Evolutionary conservation across 1,140 invertebrate genomes (phyloP).

Genomic region (Littorina saxatilis): DNA sequence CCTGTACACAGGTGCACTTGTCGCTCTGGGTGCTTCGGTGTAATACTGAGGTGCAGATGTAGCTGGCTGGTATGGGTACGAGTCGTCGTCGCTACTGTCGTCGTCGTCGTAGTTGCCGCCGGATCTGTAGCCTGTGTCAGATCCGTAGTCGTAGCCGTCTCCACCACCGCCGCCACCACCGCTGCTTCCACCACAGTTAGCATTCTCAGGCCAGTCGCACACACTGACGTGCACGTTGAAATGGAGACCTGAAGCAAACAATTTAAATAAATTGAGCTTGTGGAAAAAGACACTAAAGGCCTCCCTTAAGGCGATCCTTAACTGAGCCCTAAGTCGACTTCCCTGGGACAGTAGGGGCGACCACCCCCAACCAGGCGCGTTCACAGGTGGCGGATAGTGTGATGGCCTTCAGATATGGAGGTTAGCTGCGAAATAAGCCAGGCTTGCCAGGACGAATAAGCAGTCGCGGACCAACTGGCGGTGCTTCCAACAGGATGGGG

Average conservation of each 20-base stretch:
- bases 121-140: neutral
- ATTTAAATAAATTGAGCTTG: neutral
- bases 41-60: neutral
- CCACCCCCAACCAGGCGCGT: no score
- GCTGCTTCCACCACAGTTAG: neutral
- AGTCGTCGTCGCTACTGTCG: neutral
- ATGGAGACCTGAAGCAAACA: slow-evolving; percentile 4
- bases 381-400: no score
- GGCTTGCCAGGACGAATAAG: no score
- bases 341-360: no score
- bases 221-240: slow-evolving; percentile 17
- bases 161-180: no score
- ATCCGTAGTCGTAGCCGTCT: neutral
- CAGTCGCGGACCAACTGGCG: no score
- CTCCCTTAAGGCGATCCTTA: neutral
- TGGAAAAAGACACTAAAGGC: neutral
- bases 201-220: slow-evolving; percentile 29
- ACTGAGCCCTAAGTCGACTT: no score
- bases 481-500: no score
- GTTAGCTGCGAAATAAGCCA: no score
- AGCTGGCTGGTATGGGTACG: slow-evolving; percentile 10
- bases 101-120: neutral
- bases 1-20: slow-evolving; percentile 16
- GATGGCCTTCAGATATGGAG: no score
- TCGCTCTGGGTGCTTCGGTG: slow-evolving; percentile 10